phyloP scores from a whole-genome alignment of 2,888 invertebrate species.

The Drosophila suboccidentalis region DNA sequence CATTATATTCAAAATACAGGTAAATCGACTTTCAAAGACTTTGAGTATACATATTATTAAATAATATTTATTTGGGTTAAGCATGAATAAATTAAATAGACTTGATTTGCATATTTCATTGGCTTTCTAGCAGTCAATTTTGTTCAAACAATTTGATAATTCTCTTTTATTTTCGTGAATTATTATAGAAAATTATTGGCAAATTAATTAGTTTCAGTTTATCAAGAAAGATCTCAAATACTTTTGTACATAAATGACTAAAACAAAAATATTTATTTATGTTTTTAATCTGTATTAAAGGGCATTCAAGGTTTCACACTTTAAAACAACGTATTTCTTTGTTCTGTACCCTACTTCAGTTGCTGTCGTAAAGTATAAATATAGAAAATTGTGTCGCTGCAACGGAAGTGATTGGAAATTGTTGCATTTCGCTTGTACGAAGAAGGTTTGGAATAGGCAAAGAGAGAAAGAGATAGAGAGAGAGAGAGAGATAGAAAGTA shows the following conservation, averaged over 20 bases:
- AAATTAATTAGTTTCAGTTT: not conserved
- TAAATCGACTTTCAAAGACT: not conserved
- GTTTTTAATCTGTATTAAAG: no score
- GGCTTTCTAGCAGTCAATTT: not conserved
- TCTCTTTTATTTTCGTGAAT: not conserved
- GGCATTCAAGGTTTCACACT: not conserved
- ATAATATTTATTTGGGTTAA: not conserved
- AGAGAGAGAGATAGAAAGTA: not conserved
- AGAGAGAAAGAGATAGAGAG: not conserved
- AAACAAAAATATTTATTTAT: not conserved
- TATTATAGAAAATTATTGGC: not conserved
- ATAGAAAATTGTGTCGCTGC: conserved; percentile 78
- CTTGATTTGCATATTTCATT: not conserved
- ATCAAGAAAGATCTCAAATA: not conserved
- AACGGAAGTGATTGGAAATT: conserved; percentile 83
- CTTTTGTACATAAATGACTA: not conserved
- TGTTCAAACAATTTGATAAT: not conserved
- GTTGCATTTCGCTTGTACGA: conserved; percentile 62
- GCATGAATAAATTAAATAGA: not conserved
- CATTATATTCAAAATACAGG: not conserved
- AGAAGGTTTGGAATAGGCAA: conserved; percentile 13
- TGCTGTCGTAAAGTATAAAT: conserved; percentile 68
- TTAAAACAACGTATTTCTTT: not conserved
- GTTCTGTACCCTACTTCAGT: conserved; percentile 2
- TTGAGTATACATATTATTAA: not conserved